Base-by-base conservation (phyloP, 1,140 invertebrate genomes). In the Amyelois transitella region DNA sequence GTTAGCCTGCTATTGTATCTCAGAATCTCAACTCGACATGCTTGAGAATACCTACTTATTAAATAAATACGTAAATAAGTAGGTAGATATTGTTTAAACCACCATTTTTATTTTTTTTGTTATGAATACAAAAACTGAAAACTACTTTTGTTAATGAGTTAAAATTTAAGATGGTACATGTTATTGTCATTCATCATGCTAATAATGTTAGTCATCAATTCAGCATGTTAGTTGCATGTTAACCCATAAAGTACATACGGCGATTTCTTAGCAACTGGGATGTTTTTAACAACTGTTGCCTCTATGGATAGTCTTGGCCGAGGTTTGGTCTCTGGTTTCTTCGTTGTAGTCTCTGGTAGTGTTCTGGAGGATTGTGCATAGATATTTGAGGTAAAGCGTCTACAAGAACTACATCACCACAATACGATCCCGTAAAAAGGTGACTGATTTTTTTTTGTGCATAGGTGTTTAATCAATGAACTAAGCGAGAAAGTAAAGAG, bases 291-390 rank as follows among this genome's bases (percentile, higher is more conserved):
- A 51, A 71, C 72, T 48, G 32, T 38, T 4, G 66, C 67, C 51
- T 73, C 68, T 50, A 73, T 72, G 61, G 62, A 55, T 47, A 61
- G 53, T 58, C 64, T 58, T 45, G 67, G 54, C 62, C 64, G 60
- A 44, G 68, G 53, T 64, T 75, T 79, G 52, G 69, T 65, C 54
- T 48, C 25, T 58, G 19, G 63, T 43, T 71, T 81, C 65, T 77
- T 81, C 63, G 64, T 47, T 21, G 79, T 59, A 62, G 62, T 76
- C 70, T 77, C 78, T 8, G 77, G 75, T 61, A 69, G 57, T 53
- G 50, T 53, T 81, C 81, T 81, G 77, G 52, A 77, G n/a, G 77
- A 65, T 74, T 70, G 72, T 73, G 74, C 69, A 72, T 64, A 64
- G 61, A 48, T 17, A 47, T 19, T 38, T 45, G 43, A 45, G 19